These are phyloP conservation scores for Antechinus stuartii DNA, from an alignment of 2,113 vertebrate genomes.

Conservation along the genomic window DNA sequence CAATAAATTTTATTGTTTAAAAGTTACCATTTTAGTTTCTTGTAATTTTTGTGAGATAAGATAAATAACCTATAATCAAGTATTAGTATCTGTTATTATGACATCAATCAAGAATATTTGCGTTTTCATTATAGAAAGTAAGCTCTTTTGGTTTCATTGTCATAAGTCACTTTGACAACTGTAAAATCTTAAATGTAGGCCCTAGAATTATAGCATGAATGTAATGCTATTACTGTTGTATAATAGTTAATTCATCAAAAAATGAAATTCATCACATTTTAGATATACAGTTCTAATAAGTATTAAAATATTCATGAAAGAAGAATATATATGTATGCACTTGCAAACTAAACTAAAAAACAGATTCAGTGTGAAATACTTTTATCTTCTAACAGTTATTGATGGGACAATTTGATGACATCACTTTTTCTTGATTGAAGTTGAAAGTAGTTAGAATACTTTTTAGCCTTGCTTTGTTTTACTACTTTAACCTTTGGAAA, in stretches of 20 bases:
- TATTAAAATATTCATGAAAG: slow-evolving; percentile 51
- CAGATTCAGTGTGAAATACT: background rate
- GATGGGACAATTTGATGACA: background rate
- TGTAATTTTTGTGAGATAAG: slow-evolving; percentile 19
- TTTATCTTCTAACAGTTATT: slow-evolving; percentile 32
- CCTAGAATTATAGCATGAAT: background rate
- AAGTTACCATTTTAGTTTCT: slow-evolving; percentile 29
- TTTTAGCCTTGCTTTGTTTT: slow-evolving; percentile 17
- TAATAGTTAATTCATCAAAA: slow-evolving; percentile 21
- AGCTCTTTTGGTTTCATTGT: background rate
- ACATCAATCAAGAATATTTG: background rate
- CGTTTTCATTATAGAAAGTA: background rate
- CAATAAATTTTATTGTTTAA: slow-evolving; percentile 16
- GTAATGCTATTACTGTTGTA: slow-evolving; percentile 1
- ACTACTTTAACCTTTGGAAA: slow-evolving; percentile 28
- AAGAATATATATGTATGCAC: slow-evolving; percentile 2
- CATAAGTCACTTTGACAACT: slow-evolving; percentile 8
- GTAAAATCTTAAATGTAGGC: background rate
- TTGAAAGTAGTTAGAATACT: slow-evolving; percentile 45
- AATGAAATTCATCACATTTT: background rate
- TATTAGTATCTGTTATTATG: slow-evolving; percentile 6
- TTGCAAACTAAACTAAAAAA: slow-evolving; percentile 36
- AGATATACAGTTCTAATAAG: background rate
- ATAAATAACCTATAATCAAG: slow-evolving; percentile 20
- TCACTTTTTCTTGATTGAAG: background rate